Evolutionary conservation across 37 sponge, comb jelly and placozoan genomes (phyloP), one percentile per base, ranked within the genome.

Genomic region (Hormiphora californensis): DNA sequence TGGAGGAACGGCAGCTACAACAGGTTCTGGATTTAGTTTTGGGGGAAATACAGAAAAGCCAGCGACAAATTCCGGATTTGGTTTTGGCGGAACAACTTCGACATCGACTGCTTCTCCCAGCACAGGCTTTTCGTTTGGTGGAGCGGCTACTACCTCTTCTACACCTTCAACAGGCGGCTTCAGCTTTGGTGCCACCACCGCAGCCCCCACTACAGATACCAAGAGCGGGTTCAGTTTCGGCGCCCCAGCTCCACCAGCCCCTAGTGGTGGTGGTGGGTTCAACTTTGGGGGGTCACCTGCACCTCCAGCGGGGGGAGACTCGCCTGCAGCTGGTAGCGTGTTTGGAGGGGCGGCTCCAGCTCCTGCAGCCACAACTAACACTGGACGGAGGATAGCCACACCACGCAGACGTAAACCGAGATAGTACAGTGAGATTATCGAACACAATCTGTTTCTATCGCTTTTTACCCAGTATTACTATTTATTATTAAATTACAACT

Each of bases 271-370:
- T 27, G 38, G 39, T 21, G 68, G 68, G 12, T 65, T 65, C 34
- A 65, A 65, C 68, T 65, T 65, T 65, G 68, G 68, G 37, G 68
- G 68, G 3, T 31, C 35, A 9, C 12, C 68, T 21, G 68, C 36
- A 19, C 11, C 25, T 32, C 36, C 68, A 17, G 39, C 68, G 9
- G 1, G 38, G 9, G 68, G 35, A 31, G 68, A 35, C 25, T 65
- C 68, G 9, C 68, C 68, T 32, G 36, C 36, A 4, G 21, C 68
- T 28, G 5, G 3, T 5, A 65, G 34, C 25, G 5, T 65, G 27
- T 65, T 65, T 25, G 5, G 3, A 3, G 34, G 34, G 11, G 5
- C 34, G 27, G 31, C 34, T 25, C 34, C 68, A 21, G 34, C 31
- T 25, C 12, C 4, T 65, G 36, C 32, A 21, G 39, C 68, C 36